These are phyloP conservation scores for Trachymyrmex cornetzi DNA, from an alignment of 1,140 invertebrate species.

Conservation along the genomic window DNA sequence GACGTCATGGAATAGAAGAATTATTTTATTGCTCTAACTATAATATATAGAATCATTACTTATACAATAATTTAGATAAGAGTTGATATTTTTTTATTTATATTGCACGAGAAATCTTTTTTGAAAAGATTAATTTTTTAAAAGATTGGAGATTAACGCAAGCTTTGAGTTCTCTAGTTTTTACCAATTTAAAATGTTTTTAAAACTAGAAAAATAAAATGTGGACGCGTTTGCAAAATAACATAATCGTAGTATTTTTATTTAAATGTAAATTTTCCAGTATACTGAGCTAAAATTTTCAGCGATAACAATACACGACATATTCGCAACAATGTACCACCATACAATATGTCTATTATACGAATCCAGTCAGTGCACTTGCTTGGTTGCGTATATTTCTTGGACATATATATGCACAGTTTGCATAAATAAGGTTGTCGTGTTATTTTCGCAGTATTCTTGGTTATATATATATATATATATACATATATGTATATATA, in stretches of 20 bases:
- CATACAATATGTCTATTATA: conserved; percentile 20
- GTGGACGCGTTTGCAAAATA: neutral
- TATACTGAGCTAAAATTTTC: conserved; percentile 14
- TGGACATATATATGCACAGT: neutral
- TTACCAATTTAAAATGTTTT: neutral
- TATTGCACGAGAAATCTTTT: conserved; percentile 11
- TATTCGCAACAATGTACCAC: neutral
- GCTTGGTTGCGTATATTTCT: conserved; percentile 16
- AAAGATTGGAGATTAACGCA: too few species aligned
- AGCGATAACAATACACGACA: conserved; percentile 14
- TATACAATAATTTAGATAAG: neutral
- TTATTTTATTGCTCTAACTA: neutral
- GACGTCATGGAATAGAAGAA: conserved; percentile 18
- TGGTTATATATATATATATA: neutral
- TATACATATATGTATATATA: too few species aligned
- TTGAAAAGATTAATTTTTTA: neutral
- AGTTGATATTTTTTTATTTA: neutral
- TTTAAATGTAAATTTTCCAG: neutral
- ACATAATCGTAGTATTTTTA: neutral
- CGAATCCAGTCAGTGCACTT: conserved; percentile 19
- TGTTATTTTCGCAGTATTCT: conserved; percentile 9
- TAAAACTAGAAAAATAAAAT: neutral
- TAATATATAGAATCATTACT: neutral
- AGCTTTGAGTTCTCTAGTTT: neutral
- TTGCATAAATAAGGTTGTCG: neutral